These are phyloP conservation scores for Oncorhynchus gorbuscha DNA, from an alignment of 2,113 vertebrate species.

Conservation along the genomic window DNA sequence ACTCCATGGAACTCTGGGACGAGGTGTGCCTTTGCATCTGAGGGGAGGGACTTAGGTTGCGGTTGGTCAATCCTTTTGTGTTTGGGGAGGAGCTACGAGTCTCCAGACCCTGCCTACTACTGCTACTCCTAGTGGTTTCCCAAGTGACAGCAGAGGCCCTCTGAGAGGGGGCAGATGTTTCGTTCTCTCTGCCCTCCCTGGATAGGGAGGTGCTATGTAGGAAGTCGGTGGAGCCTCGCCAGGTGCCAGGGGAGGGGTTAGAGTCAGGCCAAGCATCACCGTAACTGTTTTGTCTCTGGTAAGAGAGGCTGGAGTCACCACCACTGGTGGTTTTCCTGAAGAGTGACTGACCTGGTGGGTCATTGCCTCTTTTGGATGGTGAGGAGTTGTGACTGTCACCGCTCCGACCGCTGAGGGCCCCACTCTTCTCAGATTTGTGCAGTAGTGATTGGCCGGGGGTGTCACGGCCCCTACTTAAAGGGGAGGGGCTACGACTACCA, in stretches of 20 bases:
- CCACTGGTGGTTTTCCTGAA: slow-evolving; percentile 53
- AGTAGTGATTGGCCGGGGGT: slow-evolving; percentile 47
- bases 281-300: slow-evolving; percentile 44
- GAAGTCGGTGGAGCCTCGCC: slow-evolving; percentile 52
- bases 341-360: slow-evolving; percentile 42
- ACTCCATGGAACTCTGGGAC: slow-evolving; percentile 77
- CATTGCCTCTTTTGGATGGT: slow-evolving; percentile 40
- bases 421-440: slow-evolving; percentile 47
- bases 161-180: slow-evolving; percentile 24
- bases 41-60: slow-evolving; percentile 57
- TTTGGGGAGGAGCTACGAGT: slow-evolving; percentile 23
- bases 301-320: slow-evolving; percentile 40
- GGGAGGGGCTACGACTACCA: slow-evolving; percentile 55
- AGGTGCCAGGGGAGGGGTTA: slow-evolving; percentile 36
- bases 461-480: slow-evolving; percentile 52
- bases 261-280: slow-evolving; percentile 45
- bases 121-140: slow-evolving; percentile 41
- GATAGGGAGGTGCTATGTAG: slow-evolving; percentile 60
- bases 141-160: slow-evolving; percentile 27
- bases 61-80: slow-evolving; percentile 17
- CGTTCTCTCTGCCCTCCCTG: slow-evolving; percentile 35
- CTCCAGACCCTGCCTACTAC: slow-evolving; percentile 36
- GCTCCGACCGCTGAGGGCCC: slow-evolving; percentile 20
- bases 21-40: slow-evolving; percentile 61
- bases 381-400: slow-evolving; percentile 32